phyloP scores from a whole-genome alignment of 2,888 invertebrate genomes.

The Melinaea marsaeus region DNA sequence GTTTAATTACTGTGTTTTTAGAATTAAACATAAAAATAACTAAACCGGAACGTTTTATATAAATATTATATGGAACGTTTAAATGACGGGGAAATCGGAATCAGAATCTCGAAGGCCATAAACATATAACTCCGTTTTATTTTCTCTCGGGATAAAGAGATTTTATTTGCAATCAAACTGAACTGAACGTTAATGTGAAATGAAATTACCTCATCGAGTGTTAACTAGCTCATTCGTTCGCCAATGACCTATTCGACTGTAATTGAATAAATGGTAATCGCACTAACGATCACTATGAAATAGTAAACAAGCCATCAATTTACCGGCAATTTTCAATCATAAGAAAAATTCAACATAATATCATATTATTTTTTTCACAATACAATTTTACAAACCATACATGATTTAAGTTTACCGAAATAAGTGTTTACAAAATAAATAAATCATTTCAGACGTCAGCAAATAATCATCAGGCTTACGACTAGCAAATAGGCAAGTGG shows the following conservation, averaged over 20 bases:
- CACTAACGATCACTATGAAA: conserved; percentile 7
- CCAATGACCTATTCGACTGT: conserved; percentile 18
- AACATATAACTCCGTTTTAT: conserved; percentile 27
- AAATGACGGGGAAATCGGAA: conserved; percentile 12
- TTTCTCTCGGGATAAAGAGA: conserved; percentile 29
- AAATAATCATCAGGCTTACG: too few species aligned
- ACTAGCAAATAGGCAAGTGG: too few species aligned
- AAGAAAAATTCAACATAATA: too few species aligned
- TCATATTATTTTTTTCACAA: too few species aligned
- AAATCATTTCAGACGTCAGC: too few species aligned
- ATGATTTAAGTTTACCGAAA: too few species aligned
- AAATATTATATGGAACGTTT: conserved; percentile 12
- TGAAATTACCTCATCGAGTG: conserved; percentile 26
- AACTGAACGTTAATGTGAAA: conserved; percentile 22
- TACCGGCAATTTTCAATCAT: too few species aligned
- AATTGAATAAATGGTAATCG: conserved; percentile 15
- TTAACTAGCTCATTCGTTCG: conserved; percentile 22
- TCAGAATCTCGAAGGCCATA: conserved; percentile 21
- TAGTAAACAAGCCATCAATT: neutral
- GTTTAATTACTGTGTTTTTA: too few species aligned
- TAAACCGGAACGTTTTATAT: neutral
- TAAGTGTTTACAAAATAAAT: too few species aligned
- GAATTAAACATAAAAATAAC: neutral
- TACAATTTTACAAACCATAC: too few species aligned
- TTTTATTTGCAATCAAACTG: conserved; percentile 22